Evolutionary conservation across 2,797 vertebrate species (phyloP).

Genomic region (Pseudochirops corinnae): DNA sequence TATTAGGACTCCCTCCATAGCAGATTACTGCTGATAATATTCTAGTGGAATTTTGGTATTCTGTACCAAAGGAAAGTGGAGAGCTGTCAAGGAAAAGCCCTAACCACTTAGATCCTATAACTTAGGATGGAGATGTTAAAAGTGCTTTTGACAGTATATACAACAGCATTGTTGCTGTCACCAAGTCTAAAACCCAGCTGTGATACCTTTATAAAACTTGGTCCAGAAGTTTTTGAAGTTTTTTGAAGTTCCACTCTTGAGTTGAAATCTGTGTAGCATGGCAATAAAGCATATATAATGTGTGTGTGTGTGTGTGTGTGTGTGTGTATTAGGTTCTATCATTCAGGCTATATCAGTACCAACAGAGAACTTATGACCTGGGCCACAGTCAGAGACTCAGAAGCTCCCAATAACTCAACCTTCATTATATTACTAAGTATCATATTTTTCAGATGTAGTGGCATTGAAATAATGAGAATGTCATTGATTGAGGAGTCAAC

Average conservation of each 20-base stretch:
- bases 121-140: constrained; percentile 12
- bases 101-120: not conserved
- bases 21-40: not conserved
- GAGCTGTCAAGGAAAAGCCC: not conserved
- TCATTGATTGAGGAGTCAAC: not conserved
- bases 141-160: no score
- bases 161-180: not conserved
- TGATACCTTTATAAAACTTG: not conserved
- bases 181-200: not conserved
- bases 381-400: not conserved
- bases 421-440: not conserved
- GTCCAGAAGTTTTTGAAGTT: not conserved
- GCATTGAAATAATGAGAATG: not conserved
- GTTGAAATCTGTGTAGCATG: not conserved
- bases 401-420: not conserved
- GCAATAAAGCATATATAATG: not conserved
- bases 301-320: no score
- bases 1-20: not conserved
- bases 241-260: not conserved
- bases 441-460: not conserved
- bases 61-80: not conserved
- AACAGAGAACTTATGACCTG: not conserved
- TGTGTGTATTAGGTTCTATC: not conserved
- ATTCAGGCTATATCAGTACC: not conserved
- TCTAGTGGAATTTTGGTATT: not conserved